These are phyloP conservation scores for Conus ventricosus DNA, from an alignment of 1,140 invertebrate genomes.

Conservation along the genomic window DNA sequence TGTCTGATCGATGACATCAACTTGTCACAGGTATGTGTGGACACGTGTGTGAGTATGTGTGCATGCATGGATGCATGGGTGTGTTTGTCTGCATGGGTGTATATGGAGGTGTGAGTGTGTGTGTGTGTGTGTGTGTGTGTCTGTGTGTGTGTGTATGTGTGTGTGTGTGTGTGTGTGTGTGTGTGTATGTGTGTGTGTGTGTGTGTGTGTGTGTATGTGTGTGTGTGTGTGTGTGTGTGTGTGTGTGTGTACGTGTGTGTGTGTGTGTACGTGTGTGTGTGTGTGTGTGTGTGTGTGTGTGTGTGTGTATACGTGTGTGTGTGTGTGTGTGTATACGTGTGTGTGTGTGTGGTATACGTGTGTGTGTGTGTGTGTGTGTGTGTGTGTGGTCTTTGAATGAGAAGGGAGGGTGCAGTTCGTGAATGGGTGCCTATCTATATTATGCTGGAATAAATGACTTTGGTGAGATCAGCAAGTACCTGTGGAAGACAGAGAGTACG, in stretches of 20 bases:
- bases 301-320: neutral
- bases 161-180: no score
- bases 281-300: constrained; percentile 4
- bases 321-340: neutral
- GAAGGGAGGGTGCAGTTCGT: no score
- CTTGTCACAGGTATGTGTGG: constrained; percentile 63
- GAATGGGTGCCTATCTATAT: no score
- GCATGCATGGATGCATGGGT: neutral
- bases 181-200: neutral
- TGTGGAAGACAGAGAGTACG: no score
- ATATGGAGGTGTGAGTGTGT: neutral
- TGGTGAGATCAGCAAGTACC: no score
- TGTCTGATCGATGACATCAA: constrained; percentile 74
- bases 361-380: no score
- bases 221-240: neutral
- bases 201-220: neutral
- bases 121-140: neutral
- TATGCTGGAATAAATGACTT: no score
- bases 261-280: neutral
- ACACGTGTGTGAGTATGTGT: neutral
- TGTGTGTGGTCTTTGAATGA: no score
- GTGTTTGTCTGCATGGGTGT: neutral
- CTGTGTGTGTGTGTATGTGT: neutral
- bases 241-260: neutral
- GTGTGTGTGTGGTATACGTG: no score